phyloP scores from a whole-genome alignment of 2,888 invertebrate species.

The Scelioninae gen. 2 region DNA sequence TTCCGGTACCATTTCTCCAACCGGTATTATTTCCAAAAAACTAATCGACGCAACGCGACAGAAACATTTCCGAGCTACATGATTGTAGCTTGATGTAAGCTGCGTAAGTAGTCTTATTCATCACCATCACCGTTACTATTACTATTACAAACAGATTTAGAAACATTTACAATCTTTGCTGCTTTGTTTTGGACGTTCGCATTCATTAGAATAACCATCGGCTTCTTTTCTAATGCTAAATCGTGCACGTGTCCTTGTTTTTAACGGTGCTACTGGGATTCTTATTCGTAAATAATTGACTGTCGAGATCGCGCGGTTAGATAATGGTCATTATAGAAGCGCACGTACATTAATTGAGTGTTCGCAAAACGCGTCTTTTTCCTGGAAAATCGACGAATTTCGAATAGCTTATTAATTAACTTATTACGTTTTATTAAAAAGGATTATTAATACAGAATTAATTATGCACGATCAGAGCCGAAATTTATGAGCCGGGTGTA shows the following conservation, averaged over 20 bases:
- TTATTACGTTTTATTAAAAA: conserved; percentile 38
- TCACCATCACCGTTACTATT: not conserved
- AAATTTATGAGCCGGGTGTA: conserved; percentile 36
- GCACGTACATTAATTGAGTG: conserved; percentile 14
- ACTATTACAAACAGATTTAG: not conserved
- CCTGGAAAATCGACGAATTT: conserved; percentile 32
- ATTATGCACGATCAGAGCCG: conserved; percentile 23
- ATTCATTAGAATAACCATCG: conserved; percentile 24
- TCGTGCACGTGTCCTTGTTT: conserved; percentile 44
- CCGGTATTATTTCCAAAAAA: too few species aligned
- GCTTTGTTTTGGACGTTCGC: conserved; percentile 7
- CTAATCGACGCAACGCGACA: too few species aligned
- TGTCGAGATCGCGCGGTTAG: conserved; percentile 42
- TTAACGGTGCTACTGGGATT: conserved; percentile 49
- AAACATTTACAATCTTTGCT: not conserved
- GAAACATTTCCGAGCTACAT: too few species aligned
- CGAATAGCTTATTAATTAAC: conserved; percentile 40
- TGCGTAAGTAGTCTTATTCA: not conserved
- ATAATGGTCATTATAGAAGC: conserved; percentile 39
- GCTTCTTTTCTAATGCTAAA: conserved; percentile 48
- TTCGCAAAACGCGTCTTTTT: conserved; percentile 16
- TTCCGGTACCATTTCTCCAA: too few species aligned
- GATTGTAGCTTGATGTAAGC: not conserved
- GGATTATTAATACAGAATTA: conserved; percentile 30
- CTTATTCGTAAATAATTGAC: conserved; percentile 42